Evolutionary conservation across 2,797 vertebrate genomes (phyloP).

Genomic region (Stomatorhinus walkeri): DNA sequence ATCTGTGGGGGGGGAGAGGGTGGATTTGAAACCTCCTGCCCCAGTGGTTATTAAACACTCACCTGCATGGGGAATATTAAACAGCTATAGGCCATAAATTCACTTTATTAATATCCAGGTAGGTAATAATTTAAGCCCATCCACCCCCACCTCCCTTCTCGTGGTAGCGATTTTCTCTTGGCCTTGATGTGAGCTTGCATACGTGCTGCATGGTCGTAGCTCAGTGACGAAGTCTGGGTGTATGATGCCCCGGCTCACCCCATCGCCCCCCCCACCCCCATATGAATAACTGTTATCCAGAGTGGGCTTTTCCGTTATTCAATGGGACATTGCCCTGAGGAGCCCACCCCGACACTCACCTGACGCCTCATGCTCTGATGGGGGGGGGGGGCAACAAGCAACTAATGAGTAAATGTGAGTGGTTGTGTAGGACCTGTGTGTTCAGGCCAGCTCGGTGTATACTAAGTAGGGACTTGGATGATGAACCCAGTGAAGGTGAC

Average conservation of each 20-base stretch:
- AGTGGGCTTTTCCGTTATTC: neutral
- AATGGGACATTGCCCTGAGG: neutral
- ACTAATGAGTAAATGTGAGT: neutral
- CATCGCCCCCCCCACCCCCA: neutral
- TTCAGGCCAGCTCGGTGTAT: neutral
- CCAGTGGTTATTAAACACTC: conserved; percentile 6
- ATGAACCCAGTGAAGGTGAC: conserved; percentile 24
- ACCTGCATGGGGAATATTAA: conserved; percentile 11
- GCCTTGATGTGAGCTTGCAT: conserved; percentile 33
- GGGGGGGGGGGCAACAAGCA: neutral
- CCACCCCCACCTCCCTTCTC: neutral
- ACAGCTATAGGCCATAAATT: conserved; percentile 29
- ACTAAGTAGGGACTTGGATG: neutral
- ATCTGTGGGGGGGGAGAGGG: neutral
- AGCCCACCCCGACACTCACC: neutral
- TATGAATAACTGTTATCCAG: neutral
- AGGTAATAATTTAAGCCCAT: conserved; percentile 26
- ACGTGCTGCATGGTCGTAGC: conserved; percentile 32
- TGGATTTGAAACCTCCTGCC: neutral
- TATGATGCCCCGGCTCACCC: neutral
- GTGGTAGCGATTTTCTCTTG: conserved; percentile 31
- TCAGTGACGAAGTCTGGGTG: conserved; percentile 8
- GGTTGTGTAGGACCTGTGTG: neutral
- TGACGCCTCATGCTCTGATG: neutral
- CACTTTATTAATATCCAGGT: conserved; percentile 34